phyloP scores from a whole-genome alignment of 2,797 vertebrate genomes.

The Micropoecilia bifurca region DNA sequence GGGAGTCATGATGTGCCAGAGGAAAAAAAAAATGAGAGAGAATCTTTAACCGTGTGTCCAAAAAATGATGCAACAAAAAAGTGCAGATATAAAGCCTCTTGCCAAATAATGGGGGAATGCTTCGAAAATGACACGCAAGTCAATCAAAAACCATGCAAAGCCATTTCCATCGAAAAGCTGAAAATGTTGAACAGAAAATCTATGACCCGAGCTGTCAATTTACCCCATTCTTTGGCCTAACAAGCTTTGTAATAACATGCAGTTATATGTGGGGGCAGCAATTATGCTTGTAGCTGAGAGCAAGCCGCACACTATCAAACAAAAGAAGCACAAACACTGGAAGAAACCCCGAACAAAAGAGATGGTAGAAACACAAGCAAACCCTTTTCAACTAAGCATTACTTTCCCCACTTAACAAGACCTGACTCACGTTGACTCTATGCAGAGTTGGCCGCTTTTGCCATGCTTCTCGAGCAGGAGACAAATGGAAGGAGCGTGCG shows the following conservation, averaged over 20 bases:
- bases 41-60: conserved; percentile 16
- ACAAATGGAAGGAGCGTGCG: conserved; percentile 69
- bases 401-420: conserved; percentile 75
- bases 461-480: conserved; percentile 62
- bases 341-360: conserved; percentile 58
- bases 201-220: conserved; percentile 60
- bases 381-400: conserved; percentile 64
- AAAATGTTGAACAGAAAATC: conserved; percentile 57
- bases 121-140: conserved; percentile 37
- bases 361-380: conserved; percentile 57
- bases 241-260: conserved; percentile 62
- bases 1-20: conserved; percentile 58
- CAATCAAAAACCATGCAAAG: conserved; percentile 54
- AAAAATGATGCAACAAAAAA: conserved; percentile 23
- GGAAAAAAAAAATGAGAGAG: conserved; percentile 30
- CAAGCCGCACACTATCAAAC: conserved; percentile 56
- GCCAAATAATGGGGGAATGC: conserved; percentile 20
- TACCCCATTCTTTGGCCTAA: conserved; percentile 62
- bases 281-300: conserved; percentile 56
- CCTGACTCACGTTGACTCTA: conserved; percentile 57
- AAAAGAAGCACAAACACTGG: conserved; percentile 59
- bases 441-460: conserved; percentile 74
- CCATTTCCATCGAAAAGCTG: conserved; percentile 49
- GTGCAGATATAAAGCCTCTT: conserved; percentile 29
- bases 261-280: conserved; percentile 58